Evolutionary conservation across 1,140 invertebrate species (phyloP).

Genomic region (Macrotrachela quadricornifera): DNA sequence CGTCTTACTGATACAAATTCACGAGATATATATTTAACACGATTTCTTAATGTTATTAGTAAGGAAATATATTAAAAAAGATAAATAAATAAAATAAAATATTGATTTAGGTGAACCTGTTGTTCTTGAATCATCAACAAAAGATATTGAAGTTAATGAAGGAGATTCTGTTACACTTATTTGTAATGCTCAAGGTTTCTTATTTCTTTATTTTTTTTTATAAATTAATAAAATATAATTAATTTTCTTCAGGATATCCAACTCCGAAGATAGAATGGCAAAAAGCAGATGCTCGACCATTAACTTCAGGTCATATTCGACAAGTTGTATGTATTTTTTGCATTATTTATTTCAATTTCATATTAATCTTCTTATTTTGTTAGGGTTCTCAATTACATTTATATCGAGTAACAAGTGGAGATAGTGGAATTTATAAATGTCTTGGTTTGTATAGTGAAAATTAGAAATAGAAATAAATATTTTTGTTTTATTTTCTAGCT

Average conservation of each 20-base stretch:
- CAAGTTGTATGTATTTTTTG: neutral
- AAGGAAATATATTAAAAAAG: neutral
- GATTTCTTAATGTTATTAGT: neutral
- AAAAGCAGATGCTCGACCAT: slow-evolving; percentile 16
- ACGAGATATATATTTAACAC: neutral
- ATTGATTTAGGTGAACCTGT: neutral
- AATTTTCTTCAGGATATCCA: slow-evolving; percentile 42
- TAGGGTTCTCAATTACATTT: neutral
- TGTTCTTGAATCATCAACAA: slow-evolving; percentile 6
- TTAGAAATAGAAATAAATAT: too few relatives aligned
- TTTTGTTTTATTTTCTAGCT: too few relatives aligned
- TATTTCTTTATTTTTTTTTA: too few relatives aligned
- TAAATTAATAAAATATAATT: too few relatives aligned
- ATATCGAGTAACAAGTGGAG: neutral
- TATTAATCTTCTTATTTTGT: neutral
- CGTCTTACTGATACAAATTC: too few relatives aligned
- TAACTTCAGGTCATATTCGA: slow-evolving; percentile 11
- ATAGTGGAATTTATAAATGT: slow-evolving; percentile 5
- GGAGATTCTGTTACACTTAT: neutral
- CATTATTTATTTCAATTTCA: neutral
- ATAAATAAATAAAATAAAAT: too few relatives aligned
- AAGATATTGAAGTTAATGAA: slow-evolving; percentile 6
- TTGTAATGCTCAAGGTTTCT: neutral
- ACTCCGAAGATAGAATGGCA: slow-evolving; percentile 57
- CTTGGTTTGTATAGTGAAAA: neutral